phyloP scores from a whole-genome alignment of 2,888 invertebrate species.

The Aquatica leii region DNA sequence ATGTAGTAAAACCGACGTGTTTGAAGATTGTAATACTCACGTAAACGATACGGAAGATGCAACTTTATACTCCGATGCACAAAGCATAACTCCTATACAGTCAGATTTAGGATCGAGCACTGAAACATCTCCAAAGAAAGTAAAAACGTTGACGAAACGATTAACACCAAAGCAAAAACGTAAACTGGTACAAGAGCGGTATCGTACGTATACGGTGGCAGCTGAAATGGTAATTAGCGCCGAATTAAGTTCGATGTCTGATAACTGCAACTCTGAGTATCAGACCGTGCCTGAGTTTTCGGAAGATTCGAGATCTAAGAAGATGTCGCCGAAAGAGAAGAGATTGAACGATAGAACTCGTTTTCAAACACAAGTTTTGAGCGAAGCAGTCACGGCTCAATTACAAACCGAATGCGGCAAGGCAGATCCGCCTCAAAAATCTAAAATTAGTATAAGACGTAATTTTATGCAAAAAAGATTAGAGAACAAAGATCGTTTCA shows the following conservation, averaged over 20 bases:
- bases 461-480: constrained; percentile 65
- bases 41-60: constrained; percentile 61
- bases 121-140: constrained; percentile 76
- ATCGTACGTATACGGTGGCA: constrained; percentile 83
- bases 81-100: constrained; percentile 71
- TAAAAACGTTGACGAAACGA: constrained; percentile 59
- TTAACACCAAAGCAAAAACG: constrained; percentile 82
- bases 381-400: constrained; percentile 50
- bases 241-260: constrained; percentile 50
- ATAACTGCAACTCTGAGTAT: constrained; percentile 46
- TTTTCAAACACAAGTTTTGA: constrained; percentile 72
- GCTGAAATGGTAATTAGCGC: constrained; percentile 65
- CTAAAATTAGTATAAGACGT: constrained; percentile 52
- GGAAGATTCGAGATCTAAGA: constrained; percentile 43
- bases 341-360: constrained; percentile 72
- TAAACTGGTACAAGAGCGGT: constrained; percentile 78
- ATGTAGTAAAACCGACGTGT: constrained; percentile 65
- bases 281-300: constrained; percentile 37
- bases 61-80: constrained; percentile 61
- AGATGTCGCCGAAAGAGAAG: constrained; percentile 72
- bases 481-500: constrained; percentile 77
- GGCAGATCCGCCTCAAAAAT: constrained; percentile 37
- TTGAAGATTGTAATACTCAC: constrained; percentile 65
- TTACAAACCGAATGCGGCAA: constrained; percentile 46
- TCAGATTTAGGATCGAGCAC: constrained; percentile 71